Conservation (phyloP, 2,797 vertebrate genomes). For the Tokudaia tokunoshimensis region DNA sequence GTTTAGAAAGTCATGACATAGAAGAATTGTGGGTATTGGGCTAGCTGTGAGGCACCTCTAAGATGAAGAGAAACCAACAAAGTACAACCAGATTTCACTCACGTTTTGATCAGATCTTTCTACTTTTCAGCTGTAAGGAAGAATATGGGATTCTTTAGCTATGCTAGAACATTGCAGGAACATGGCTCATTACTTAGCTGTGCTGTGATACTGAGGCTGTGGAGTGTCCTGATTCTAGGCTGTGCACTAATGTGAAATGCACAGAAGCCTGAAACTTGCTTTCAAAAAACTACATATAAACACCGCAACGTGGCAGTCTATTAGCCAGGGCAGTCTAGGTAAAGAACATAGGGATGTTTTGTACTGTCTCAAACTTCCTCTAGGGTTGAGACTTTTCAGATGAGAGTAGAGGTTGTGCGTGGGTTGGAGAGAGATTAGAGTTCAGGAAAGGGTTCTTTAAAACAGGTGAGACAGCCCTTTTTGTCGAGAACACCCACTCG, state of each 20-base stretch:
- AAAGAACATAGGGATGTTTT: background rate
- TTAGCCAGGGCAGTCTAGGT: background rate
- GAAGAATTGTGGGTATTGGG: background rate
- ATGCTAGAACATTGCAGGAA: no score
- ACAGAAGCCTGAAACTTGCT: background rate
- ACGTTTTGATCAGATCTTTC: background rate
- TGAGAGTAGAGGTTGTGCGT: background rate
- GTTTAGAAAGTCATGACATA: background rate
- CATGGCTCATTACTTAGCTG: background rate
- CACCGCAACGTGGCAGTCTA: background rate
- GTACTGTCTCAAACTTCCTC: background rate
- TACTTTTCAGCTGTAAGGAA: background rate
- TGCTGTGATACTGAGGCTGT: background rate
- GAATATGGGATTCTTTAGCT: background rate
- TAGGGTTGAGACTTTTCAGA: background rate
- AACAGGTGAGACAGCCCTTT: background rate
- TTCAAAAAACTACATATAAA: background rate
- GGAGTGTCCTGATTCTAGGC: background rate
- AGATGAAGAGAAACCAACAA: background rate
- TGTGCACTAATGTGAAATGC: background rate
- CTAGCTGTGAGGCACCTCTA: background rate
- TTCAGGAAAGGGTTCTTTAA: background rate
- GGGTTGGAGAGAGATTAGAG: background rate
- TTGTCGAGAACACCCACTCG: background rate
- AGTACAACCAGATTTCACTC: background rate